A percentile compares a stretch with the other conserved stretches of the same genome.
These are phyloP conservation scores for Lanius collurio DNA, from an alignment of 2,113 vertebrate species.

Conservation along the genomic window DNA sequence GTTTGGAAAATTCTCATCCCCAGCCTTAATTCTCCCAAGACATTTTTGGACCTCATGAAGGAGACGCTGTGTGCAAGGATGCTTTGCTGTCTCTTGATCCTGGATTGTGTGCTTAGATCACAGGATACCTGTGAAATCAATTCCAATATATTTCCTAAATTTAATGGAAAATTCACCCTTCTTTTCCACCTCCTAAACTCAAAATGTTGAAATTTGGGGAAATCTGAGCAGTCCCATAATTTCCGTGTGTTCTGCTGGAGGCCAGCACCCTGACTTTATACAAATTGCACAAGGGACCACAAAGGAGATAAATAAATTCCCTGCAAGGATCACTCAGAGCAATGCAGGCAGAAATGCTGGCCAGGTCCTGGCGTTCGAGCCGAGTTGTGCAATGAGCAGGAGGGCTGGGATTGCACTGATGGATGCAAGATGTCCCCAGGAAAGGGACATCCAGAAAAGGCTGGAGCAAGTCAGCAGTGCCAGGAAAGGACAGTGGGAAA, in stretches of 20 bases:
- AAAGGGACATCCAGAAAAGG: background rate
- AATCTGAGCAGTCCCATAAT: background rate
- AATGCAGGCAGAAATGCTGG: background rate
- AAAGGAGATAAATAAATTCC: background rate
- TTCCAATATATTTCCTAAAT: background rate
- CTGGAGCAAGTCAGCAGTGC: background rate
- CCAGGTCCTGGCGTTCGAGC: rapidly evolving
- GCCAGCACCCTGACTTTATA: background rate
- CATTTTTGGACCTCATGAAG: background rate
- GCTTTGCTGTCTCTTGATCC: background rate
- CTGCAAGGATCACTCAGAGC: background rate
- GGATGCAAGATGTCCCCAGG: background rate
- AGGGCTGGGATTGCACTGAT: background rate
- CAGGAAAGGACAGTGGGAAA: background rate
- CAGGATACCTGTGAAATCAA: background rate
- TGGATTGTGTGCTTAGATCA: background rate
- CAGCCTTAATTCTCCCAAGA: rapidly evolving
- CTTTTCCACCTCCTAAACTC: too few species aligned
- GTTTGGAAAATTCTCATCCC: background rate
- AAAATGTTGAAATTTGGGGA: background rate
- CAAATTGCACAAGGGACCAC: background rate
- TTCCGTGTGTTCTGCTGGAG: background rate
- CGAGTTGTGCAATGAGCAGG: background rate
- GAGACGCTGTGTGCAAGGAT: background rate
- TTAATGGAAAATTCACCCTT: background rate